phyloP scores from a whole-genome alignment of 2,888 invertebrate genomes.

The Lepidonotus clava region DNA sequence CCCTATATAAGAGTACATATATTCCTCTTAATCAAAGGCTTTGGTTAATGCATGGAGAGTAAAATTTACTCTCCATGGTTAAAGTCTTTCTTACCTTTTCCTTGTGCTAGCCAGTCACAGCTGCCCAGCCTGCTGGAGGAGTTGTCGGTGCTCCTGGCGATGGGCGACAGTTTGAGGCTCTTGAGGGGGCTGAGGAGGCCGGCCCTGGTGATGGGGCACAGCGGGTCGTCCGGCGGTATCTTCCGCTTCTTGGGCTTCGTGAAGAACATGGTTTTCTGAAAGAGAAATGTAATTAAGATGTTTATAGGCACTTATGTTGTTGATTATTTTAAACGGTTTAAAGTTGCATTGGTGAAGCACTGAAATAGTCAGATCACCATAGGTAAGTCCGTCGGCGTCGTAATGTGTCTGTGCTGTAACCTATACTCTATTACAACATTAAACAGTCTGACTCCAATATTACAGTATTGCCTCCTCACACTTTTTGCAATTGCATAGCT shows the following conservation, averaged over 20 bases:
- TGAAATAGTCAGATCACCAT: not conserved
- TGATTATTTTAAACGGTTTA: not conserved
- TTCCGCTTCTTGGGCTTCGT: not conserved
- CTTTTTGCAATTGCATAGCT: too few species aligned
- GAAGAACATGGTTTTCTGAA: not conserved
- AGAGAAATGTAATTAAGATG: not conserved
- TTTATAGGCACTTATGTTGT: not conserved
- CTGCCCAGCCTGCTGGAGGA: not conserved
- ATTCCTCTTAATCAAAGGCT: too few species aligned
- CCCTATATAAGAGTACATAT: too few species aligned
- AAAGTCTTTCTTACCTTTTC: not conserved
- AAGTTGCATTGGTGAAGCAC: not conserved
- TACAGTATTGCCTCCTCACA: not conserved
- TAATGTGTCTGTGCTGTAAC: too few species aligned
- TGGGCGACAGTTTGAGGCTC: slow-evolving; percentile 17
- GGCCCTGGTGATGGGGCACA: not conserved
- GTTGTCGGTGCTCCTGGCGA: not conserved
- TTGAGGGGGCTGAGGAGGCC: not conserved
- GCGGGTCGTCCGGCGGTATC: not conserved
- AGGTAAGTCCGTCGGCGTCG: too few species aligned
- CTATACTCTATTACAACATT: too few species aligned
- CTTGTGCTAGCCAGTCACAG: not conserved
- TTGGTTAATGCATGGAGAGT: too few species aligned
- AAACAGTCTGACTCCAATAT: too few species aligned
- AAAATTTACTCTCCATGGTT: too few species aligned